phyloP scores from a whole-genome alignment of 2,113 vertebrate species.

The Proterorhinus semilunaris region DNA sequence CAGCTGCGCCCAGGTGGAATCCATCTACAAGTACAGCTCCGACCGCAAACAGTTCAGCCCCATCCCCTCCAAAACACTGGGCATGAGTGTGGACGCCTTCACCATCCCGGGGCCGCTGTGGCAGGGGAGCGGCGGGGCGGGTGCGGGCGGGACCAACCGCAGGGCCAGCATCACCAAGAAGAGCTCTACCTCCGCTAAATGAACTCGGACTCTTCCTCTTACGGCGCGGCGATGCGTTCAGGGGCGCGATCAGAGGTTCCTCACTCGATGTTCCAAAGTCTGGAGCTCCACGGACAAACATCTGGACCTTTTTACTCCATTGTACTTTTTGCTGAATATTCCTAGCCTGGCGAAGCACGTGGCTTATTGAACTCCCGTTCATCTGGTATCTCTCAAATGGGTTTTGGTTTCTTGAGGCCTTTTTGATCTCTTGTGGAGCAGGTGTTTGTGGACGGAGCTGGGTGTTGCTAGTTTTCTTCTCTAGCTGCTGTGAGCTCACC shows the following conservation, averaged over 20 bases:
- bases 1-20: slow-evolving; percentile 79
- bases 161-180: slow-evolving; percentile 80
- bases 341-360: not conserved
- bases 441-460: too few species aligned
- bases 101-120: slow-evolving; percentile 88
- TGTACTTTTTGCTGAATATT: not conserved
- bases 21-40: slow-evolving; percentile 92
- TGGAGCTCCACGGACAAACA: not conserved
- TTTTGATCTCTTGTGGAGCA: too few species aligned
- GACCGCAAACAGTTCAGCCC: slow-evolving; percentile 90
- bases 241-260: too few species aligned
- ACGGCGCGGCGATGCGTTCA: too few species aligned
- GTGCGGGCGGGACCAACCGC: slow-evolving; percentile 73
- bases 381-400: too few species aligned
- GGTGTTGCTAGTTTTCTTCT: too few species aligned
- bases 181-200: slow-evolving; percentile 61
- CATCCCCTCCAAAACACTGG: slow-evolving; percentile 88
- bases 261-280: too few species aligned
- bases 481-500: too few species aligned
- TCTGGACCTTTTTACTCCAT: not conserved
- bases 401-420: too few species aligned
- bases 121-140: slow-evolving; percentile 68
- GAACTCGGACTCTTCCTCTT: not conserved
- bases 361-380: too few species aligned
- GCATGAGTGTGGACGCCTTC: slow-evolving; percentile 89